Conservation (phyloP, 2,888 invertebrate genomes). For the Phalera bucephala region DNA sequence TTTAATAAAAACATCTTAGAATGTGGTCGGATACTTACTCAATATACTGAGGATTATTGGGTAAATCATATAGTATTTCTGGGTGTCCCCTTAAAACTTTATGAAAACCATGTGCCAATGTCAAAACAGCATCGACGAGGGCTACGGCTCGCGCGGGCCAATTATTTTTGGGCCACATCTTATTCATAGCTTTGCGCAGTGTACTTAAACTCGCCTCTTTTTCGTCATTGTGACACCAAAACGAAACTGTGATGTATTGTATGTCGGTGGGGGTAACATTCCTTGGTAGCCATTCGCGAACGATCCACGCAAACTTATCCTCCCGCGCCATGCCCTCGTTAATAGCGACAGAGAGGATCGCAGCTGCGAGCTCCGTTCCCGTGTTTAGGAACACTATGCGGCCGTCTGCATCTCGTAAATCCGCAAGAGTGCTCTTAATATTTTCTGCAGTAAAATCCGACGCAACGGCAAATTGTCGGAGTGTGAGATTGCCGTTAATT, state of each 20-base stretch:
- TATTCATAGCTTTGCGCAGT: not conserved
- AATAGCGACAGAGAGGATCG: conserved; percentile 86
- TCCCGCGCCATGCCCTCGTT: conserved; percentile 67
- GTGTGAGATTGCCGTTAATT: not conserved
- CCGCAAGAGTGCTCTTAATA: not conserved
- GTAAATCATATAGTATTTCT: conserved; percentile 11
- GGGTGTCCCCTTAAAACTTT: conserved; percentile 10
- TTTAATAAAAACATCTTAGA: no score
- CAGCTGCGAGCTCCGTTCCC: conserved; percentile 83
- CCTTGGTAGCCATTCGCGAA: conserved; percentile 45
- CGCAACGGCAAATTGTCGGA: not conserved
- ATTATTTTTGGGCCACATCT: conserved; percentile 1
- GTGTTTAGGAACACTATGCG: conserved; percentile 92
- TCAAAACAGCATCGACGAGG: conserved; percentile 29
- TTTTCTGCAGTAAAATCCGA: no score
- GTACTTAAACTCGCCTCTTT: not conserved
- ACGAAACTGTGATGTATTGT: conserved; percentile 32
- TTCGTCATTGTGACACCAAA: conserved; percentile 22
- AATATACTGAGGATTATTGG: not conserved
- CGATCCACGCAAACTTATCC: conserved; percentile 44
- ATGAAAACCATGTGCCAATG: conserved; percentile 13
- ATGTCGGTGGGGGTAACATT: conserved; percentile 5
- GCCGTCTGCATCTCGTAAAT: conserved; percentile 64
- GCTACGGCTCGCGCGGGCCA: conserved; percentile 30
- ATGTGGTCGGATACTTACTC: conserved; percentile 2